Evolutionary conservation across 2,888 invertebrate species (phyloP), one percentile per base, ranked within the genome.

Genomic region (Drosophila bunnanda): DNA sequence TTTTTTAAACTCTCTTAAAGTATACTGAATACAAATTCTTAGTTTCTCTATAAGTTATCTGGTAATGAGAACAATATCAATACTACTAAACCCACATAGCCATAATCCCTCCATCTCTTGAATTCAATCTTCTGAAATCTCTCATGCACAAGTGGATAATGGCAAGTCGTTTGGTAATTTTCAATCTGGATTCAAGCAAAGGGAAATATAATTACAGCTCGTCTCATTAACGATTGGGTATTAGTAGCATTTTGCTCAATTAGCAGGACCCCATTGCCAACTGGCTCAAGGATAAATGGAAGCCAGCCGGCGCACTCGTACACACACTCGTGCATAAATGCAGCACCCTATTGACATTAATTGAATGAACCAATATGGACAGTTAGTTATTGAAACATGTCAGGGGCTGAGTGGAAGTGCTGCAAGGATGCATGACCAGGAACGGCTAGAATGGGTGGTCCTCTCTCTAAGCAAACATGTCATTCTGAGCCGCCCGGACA

Each of bases 361-460:
- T 87, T 79, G 77, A 79, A 75, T 78, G 67, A 75, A 84, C 76
- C 82, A 79, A 77, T 81, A 72, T 73, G 75, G 66, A 78, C 82
- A 75, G 70, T 76, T 69, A 46, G 77, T 73, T 72, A 70, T 77
- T 75, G 62, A 79, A 77, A 57, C 70, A 68, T 54, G 64, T 54
- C 60, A 46, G 53, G 54, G 28, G 44, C 2, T 4, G n/a, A 15
- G 48, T 4, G 1, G 10, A 15, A 34, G 48, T 17, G 53, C 41
- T 43, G 43, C 43, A 43, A 43, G 25, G 28, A 8, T 46, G 32
- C 34, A 34, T 15, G 38, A 10, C 4, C 4, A 15, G 10, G 3
- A n/a, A 8, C 13, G 15, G 34, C n/a, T n/a, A n/a, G n/a, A n/a
- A n/a, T n/a, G n/a, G n/a, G n/a, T n/a, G n/a, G 34, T 13, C 36